Evolutionary conservation across 1,140 invertebrate genomes (phyloP).

Genomic region (Aphis gossypii): DNA sequence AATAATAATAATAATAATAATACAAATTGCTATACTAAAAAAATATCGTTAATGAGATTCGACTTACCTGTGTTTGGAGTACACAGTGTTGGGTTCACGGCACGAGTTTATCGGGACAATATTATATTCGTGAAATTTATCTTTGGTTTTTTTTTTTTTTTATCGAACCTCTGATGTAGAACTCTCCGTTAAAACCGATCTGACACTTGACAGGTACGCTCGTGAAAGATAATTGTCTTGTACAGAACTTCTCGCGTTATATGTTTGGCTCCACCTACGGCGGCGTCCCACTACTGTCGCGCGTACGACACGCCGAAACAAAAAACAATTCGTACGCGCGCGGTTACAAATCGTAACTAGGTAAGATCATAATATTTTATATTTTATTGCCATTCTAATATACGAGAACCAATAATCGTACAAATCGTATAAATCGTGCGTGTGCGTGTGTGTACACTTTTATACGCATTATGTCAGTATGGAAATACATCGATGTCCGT

Average conservation of each 20-base stretch:
- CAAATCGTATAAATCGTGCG: not conserved
- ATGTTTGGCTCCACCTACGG: conserved; percentile 51
- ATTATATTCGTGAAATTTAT: conserved; percentile 22
- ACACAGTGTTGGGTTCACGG: not conserved
- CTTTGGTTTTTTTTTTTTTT: conserved; percentile 29
- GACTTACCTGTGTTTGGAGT: conserved; percentile 29
- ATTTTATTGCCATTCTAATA: not conserved
- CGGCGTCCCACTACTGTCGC: conserved; percentile 39
- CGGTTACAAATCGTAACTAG: not conserved
- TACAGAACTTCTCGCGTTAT: conserved; percentile 21
- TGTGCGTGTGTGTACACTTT: not conserved
- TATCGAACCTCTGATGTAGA: conserved; percentile 31
- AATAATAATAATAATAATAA: not conserved
- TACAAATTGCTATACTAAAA: not conserved
- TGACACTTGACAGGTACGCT: conserved; percentile 54
- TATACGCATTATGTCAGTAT: not conserved
- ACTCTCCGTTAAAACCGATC: conserved; percentile 33
- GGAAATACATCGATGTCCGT: not conserved
- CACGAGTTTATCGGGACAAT: conserved; percentile 26
- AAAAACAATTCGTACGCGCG: not conserved
- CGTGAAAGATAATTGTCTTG: conserved; percentile 48
- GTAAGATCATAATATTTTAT: not conserved
- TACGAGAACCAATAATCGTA: conserved; percentile 16
- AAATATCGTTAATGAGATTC: conserved; percentile 42
- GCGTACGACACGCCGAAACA: not conserved